Evolutionary conservation across 2,113 vertebrate species (phyloP).

Genomic region (Orthonyx spaldingii): DNA sequence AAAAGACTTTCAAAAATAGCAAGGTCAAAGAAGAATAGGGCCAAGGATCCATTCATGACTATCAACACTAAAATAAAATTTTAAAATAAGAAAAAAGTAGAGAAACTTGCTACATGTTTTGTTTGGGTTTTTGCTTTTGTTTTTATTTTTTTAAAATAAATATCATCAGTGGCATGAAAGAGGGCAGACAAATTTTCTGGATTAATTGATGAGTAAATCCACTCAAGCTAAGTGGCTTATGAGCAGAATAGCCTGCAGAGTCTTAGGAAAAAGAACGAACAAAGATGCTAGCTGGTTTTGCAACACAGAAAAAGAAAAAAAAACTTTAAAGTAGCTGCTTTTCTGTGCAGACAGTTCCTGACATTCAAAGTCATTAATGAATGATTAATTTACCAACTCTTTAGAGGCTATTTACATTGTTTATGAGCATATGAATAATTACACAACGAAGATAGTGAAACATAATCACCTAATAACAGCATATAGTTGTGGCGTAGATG

Average conservation of each 20-base stretch:
- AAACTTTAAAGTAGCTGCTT: not conserved
- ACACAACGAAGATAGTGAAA: conserved; percentile 39
- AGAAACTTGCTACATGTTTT: not conserved
- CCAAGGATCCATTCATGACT: conserved; percentile 16
- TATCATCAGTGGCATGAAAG: not conserved
- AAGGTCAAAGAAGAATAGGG: conserved; percentile 16
- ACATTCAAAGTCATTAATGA: not conserved
- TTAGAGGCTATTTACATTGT: conserved; percentile 44
- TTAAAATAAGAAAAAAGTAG: not conserved
- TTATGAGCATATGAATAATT: conserved; percentile 52
- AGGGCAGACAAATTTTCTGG: not conserved
- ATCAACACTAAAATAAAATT: not conserved
- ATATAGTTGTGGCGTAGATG: not conserved
- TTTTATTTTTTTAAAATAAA: not conserved
- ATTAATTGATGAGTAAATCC: not conserved
- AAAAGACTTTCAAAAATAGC: conserved; percentile 38
- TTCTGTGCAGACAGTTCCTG: not conserved
- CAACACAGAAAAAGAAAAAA: not conserved
- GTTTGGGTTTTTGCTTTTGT: not conserved
- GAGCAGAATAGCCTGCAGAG: not conserved
- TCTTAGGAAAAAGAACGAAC: not conserved
- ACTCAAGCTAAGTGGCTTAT: not conserved
- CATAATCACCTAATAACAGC: conserved; percentile 46
- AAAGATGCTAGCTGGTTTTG: not conserved
- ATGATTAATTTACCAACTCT: conserved; percentile 30